These are phyloP conservation scores for Leuciscus waleckii DNA, from an alignment of 2,797 vertebrate species.

Conservation along the genomic window DNA sequence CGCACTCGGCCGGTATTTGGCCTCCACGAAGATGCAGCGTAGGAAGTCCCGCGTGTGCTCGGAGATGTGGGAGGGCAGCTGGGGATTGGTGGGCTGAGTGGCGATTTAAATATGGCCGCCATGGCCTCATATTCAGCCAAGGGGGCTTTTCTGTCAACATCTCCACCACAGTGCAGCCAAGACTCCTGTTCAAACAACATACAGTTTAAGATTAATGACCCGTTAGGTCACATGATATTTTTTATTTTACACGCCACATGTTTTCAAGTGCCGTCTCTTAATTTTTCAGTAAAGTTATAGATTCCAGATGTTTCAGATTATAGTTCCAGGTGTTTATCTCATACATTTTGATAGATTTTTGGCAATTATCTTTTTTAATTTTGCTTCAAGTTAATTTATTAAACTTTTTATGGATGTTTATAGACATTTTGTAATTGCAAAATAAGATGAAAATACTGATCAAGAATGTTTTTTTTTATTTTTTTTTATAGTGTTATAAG, in stretches of 20 bases:
- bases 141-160: conserved; percentile 99
- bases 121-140: conserved; percentile 98
- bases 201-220: neutral
- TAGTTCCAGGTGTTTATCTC: neutral
- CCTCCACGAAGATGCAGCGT: conserved; percentile 94
- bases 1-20: conserved; percentile 92
- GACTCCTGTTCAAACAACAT: conserved; percentile 82
- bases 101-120: conserved; percentile 99
- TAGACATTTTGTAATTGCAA: neutral
- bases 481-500: neutral
- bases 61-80: conserved; percentile 89
- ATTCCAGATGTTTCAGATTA: neutral
- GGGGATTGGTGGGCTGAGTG: conserved; percentile 95
- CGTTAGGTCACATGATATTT: neutral
- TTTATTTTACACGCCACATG: neutral
- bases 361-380: neutral
- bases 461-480: neutral
- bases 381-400: neutral
- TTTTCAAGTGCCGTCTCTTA: neutral
- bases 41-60: conserved; percentile 94
- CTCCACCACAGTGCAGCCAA: conserved; percentile 96
- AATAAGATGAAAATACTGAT: neutral
- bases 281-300: neutral
- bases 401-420: neutral
- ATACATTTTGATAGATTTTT: neutral